Conservation (phyloP, 2,113 vertebrate species). For the Pseudorasbora parva region DNA sequence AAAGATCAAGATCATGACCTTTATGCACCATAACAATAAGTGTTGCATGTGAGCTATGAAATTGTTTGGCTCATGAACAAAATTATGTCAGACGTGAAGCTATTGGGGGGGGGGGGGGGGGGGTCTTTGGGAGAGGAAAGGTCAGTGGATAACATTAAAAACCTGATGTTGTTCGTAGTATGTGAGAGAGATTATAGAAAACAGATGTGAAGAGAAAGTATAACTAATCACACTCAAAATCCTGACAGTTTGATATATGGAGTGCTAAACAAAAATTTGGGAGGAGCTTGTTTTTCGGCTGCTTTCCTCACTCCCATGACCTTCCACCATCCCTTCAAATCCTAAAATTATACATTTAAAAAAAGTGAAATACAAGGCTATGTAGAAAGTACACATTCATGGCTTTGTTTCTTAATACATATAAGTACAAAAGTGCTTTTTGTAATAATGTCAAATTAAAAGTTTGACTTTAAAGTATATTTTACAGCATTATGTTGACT, state of each 20-base stretch:
- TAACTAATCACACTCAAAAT: conserved; percentile 18
- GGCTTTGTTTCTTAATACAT: neutral
- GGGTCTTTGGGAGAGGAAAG: conserved; percentile 9
- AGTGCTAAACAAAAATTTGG: neutral
- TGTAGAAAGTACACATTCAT: too few relatives aligned
- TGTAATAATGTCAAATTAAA: neutral
- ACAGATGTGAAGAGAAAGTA: conserved; percentile 12
- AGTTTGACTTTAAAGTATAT: neutral
- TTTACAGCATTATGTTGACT: neutral
- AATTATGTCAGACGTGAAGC: conserved; percentile 14
- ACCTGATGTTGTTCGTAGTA: conserved; percentile 9
- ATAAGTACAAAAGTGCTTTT: neutral
- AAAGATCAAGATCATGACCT: conserved; percentile 22
- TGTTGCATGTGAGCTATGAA: conserved; percentile 22
- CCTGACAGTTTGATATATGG: neutral
- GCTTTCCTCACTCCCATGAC: neutral
- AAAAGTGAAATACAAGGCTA: neutral
- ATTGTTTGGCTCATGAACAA: conserved; percentile 12
- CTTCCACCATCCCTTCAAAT: neutral
- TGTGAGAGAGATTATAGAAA: conserved; percentile 23
- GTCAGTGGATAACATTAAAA: conserved; percentile 31
- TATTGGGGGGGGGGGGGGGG: neutral
- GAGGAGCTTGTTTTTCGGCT: neutral
- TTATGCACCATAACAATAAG: conserved; percentile 1
- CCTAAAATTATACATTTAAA: neutral